Conservation (phyloP, 2,113 vertebrate species). For the Ellobius talpinus region DNA sequence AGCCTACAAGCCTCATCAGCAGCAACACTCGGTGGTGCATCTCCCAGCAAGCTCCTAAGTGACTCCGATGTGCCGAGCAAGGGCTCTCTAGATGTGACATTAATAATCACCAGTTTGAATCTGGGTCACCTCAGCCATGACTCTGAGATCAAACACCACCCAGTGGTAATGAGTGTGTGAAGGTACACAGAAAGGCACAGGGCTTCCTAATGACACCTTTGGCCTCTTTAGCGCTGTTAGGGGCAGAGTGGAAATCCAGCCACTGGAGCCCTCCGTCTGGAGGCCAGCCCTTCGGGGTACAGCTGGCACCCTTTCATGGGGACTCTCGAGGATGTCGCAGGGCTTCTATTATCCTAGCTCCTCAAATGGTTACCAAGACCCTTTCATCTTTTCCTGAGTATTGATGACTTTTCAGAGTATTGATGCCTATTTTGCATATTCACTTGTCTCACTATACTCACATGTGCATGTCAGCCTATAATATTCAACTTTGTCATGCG, state of each 20-base stretch:
- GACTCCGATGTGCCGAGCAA: conserved; percentile 7
- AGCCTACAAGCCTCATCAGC: not conserved
- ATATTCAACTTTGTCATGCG: not conserved
- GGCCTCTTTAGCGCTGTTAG: conserved; percentile 29
- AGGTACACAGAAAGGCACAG: conserved; percentile 38
- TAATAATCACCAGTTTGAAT: conserved; percentile 78
- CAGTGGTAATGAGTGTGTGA: conserved; percentile 76
- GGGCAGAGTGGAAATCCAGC: not conserved
- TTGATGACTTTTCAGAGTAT: not conserved
- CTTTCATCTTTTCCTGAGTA: conserved; percentile 36
- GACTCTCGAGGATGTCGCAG: not conserved
- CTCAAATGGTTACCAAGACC: not conserved
- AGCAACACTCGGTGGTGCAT: fast-evolving
- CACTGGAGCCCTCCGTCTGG: not conserved
- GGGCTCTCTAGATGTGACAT: conserved; percentile 48
- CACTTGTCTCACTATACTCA: not conserved
- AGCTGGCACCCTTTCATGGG: conserved; percentile 33
- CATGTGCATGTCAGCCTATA: not conserved
- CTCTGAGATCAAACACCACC: conserved; percentile 72
- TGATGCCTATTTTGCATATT: not conserved
- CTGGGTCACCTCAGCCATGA: conserved; percentile 74
- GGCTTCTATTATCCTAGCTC: not conserved
- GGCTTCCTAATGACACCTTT: conserved; percentile 71
- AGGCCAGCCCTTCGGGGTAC: conserved; percentile 5
- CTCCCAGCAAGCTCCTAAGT: not conserved